A percentile compares a stretch with the other conserved stretches of the same genome.
These are phyloP conservation scores for Ophiothrix spiculata DNA, from an alignment of 35 echinoderm and acorn worm species.

Conservation along the genomic window DNA sequence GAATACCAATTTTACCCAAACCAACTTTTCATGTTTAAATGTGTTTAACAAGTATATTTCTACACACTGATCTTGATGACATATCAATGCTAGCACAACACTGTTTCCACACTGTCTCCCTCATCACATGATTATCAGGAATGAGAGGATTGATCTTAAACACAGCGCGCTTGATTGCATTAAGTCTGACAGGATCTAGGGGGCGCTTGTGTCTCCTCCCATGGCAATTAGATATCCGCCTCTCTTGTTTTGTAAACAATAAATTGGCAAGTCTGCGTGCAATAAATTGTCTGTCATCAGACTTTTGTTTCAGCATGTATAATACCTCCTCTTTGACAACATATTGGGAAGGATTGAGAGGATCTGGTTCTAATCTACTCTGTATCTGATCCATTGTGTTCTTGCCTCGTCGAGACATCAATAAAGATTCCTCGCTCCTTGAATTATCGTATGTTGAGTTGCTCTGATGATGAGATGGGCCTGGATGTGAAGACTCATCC, in stretches of 20 bases:
- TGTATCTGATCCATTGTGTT: background rate
- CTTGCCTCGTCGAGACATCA: background rate
- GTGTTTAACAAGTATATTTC: no score
- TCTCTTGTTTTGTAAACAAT: conserved; percentile 3
- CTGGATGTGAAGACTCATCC: no score
- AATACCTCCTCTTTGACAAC: background rate
- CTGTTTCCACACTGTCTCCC: background rate
- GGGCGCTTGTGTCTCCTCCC: background rate
- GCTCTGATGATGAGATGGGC: no score
- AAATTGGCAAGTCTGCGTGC: background rate
- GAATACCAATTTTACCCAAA: no score
- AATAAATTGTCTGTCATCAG: background rate
- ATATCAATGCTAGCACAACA: conserved; percentile 5
- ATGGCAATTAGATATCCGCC: background rate
- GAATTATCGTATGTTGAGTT: no score
- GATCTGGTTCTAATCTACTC: conserved; percentile 1
- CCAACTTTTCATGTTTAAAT: no score
- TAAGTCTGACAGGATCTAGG: background rate
- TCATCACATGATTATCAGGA: background rate
- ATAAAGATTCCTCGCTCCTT: no score
- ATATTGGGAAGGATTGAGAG: background rate
- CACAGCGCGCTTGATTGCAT: background rate
- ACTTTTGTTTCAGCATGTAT: background rate
- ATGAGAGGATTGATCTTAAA: background rate
- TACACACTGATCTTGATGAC: background rate